Evolutionary conservation across 2,797 vertebrate species (phyloP), one percentile per base, ranked within the genome.

Genomic region (Esox masquinongy): DNA sequence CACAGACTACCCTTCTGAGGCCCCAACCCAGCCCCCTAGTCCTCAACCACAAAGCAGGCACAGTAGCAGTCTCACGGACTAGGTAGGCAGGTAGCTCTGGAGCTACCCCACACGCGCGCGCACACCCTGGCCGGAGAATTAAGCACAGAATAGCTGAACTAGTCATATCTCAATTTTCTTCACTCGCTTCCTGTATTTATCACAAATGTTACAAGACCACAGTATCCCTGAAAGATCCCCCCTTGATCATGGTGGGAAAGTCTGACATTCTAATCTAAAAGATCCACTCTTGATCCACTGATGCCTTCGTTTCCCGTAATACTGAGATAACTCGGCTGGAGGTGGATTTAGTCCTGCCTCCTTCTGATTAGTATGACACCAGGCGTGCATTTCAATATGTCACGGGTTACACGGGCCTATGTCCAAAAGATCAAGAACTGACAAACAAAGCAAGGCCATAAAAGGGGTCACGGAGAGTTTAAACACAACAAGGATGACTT

Each of bases 1-100:
- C 90, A 88, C 84, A 89, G 88, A 80, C 84, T 79, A 75, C 82
- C 89, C 86, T 82, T 82, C 80, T 79, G 90, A 87, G 89, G 86
- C 88, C 89, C 83, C 77, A 80, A 84, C 78, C 78, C 84, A 86
- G 85, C 81, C 80, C 43, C 80, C 72, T 68, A 80, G 79, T 77
- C 81, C 66, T 84, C 82, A 83, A 77, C 77, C 75, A 85, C 74
- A 49, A 15, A 51, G 78, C 87, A 92, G 91, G 91, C 91, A 90
- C 79, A 74, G 79, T 51, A 59, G 4, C 63, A 77, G 71, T 71
- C 76, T 83, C 68, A 74, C 56, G 73, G 56, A 74, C 72, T 63
- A 81, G 70, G 63, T 24, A 36, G 73, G 73, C 56, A 70, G 14
- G 34, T 76, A 74, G 71, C 73, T 53, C 74, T 14, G 53, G n/a